Evolutionary conservation across 2,113 vertebrate genomes (phyloP).

Genomic region (Triplophysa dalaica): DNA sequence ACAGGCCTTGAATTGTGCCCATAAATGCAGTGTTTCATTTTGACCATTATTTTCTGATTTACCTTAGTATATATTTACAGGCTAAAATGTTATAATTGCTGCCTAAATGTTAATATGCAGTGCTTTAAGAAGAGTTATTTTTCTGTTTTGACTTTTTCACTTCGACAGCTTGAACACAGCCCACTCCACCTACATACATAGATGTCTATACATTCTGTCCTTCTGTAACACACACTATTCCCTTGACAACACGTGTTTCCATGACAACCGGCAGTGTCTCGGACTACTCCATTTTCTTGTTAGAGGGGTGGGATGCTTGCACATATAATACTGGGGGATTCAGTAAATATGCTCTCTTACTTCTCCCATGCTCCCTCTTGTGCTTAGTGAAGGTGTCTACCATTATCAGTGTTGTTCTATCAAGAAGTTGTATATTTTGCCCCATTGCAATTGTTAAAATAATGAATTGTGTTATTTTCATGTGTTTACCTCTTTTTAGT

Average conservation of each 20-base stretch:
- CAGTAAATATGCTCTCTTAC: not conserved
- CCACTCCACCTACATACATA: constrained; percentile 32
- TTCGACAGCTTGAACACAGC: constrained; percentile 19
- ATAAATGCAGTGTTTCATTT: not conserved
- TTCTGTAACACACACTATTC: constrained; percentile 8
- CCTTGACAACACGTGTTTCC: constrained; percentile 39
- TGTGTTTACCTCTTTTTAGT: not conserved
- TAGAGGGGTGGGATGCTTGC: constrained; percentile 1
- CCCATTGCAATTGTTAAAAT: no score
- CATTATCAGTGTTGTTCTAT: no score
- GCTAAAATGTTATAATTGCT: no score
- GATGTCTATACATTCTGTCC: not conserved
- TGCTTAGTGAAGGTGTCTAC: not conserved
- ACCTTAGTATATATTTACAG: not conserved
- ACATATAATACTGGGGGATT: not conserved
- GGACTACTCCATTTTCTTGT: constrained; percentile 43
- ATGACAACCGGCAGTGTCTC: constrained; percentile 49
- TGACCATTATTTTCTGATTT: not conserved
- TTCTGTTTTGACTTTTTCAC: not conserved
- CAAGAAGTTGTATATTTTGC: no score
- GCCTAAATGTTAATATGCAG: not conserved
- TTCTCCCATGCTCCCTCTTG: constrained; percentile 50
- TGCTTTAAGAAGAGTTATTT: not conserved
- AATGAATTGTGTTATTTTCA: not conserved
- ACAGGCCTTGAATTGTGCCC: not conserved